Evolutionary conservation across 1,140 invertebrate genomes (phyloP).

Genomic region (Monomorium pharaonis): DNA sequence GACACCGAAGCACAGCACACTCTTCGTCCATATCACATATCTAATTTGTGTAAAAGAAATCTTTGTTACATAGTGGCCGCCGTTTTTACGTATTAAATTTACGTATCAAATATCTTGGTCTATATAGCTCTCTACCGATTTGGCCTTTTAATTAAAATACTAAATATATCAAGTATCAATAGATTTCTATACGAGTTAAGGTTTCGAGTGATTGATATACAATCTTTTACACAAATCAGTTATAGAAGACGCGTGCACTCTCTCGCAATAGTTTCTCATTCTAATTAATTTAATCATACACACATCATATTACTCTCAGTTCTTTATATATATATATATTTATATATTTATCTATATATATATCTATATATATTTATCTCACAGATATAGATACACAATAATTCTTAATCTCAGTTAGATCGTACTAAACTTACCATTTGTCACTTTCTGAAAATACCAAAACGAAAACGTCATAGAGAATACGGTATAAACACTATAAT

Average conservation of each 20-base stretch:
- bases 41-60: constrained; percentile 55
- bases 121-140: neutral
- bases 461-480: constrained; percentile 61
- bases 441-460: constrained; percentile 55
- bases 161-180: neutral
- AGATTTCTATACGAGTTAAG: neutral
- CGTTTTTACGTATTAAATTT: constrained; percentile 28
- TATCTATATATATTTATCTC: constrained; percentile 40
- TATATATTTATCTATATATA: constrained; percentile 13
- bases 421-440: constrained; percentile 38
- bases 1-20: constrained; percentile 22
- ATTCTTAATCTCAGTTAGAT: constrained; percentile 46
- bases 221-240: constrained; percentile 52
- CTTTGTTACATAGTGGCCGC: neutral
- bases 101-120: constrained; percentile 20
- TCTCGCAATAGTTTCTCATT: constrained; percentile 40
- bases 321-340: constrained; percentile 54
- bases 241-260: constrained; percentile 24
- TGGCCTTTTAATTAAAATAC: neutral
- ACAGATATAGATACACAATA: constrained; percentile 56
- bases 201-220: neutral
- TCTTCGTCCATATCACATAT: constrained; percentile 15
- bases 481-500: constrained; percentile 65
- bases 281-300: constrained; percentile 48
- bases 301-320: constrained; percentile 41